phyloP scores from a whole-genome alignment of 2,888 invertebrate genomes.

The Auanema sp. region DNA sequence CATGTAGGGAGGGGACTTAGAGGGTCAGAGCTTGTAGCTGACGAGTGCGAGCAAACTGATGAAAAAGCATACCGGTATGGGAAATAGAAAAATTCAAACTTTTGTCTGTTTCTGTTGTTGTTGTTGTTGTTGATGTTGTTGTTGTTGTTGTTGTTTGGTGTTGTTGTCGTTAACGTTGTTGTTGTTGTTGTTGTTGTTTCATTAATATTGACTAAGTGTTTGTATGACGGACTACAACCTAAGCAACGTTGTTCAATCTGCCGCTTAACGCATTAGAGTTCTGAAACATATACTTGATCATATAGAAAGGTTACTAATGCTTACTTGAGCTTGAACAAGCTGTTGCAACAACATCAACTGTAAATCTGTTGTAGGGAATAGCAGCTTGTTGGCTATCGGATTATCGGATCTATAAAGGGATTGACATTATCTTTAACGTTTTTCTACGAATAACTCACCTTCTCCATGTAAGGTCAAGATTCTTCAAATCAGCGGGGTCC shows the following conservation, averaged over 20 bases:
- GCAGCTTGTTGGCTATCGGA: slow-evolving; percentile 5
- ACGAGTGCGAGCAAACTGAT: too few species aligned
- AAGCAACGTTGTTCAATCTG: slow-evolving; percentile 14
- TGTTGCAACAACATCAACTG: slow-evolving; percentile 21
- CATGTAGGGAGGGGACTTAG: too few species aligned
- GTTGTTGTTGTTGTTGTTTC: too few species aligned
- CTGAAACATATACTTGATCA: slow-evolving; percentile 3
- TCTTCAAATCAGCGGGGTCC: slow-evolving; percentile 9
- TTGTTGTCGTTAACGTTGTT: too few species aligned
- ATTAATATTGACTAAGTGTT: neutral
- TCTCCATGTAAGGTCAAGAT: slow-evolving; percentile 19
- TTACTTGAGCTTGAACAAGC: slow-evolving; percentile 21
- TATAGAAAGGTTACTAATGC: neutral
- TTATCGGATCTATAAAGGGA: neutral
- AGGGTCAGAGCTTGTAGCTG: too few species aligned
- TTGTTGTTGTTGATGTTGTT: too few species aligned
- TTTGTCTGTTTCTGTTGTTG: too few species aligned
- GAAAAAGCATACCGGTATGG: too few species aligned
- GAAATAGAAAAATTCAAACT: too few species aligned
- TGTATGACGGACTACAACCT: neutral
- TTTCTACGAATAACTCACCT: neutral
- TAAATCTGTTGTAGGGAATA: slow-evolving; percentile 11
- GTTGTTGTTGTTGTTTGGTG: too few species aligned
- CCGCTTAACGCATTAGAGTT: slow-evolving; percentile 10
- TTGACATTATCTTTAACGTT: too few species aligned